Conservation (phyloP, 2,113 vertebrate species). For the Vulpes lagopus region DNA sequence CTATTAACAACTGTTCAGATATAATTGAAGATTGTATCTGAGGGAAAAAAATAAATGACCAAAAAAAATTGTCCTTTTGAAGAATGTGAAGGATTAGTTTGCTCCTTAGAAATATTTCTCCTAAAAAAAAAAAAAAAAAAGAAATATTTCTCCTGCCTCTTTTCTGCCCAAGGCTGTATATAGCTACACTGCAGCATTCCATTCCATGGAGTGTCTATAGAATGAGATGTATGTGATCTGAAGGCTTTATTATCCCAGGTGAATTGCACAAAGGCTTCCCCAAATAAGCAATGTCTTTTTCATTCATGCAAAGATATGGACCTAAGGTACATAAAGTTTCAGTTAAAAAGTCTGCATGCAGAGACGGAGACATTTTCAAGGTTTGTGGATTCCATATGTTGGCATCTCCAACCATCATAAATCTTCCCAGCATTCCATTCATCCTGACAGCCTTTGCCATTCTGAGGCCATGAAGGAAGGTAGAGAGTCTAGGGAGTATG, state of each 20-base stretch:
- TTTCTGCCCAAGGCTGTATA: neutral
- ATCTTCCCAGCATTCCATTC: neutral
- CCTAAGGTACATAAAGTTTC: neutral
- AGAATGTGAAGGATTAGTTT: neutral
- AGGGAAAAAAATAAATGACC: slow-evolving; percentile 7
- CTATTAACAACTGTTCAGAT: slow-evolving; percentile 51
- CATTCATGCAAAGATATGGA: neutral
- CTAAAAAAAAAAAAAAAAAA: no score
- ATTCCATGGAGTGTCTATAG: neutral
- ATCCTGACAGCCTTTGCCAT: neutral
- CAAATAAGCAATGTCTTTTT: slow-evolving; percentile 30
- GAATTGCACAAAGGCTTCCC: neutral
- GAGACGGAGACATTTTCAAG: slow-evolving; percentile 26
- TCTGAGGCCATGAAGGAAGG: neutral
- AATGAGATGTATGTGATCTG: neutral
- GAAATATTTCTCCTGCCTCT: slow-evolving; percentile 4
- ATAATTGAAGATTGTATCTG: slow-evolving; percentile 51
- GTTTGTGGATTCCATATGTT: neutral
- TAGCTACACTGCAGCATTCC: neutral
- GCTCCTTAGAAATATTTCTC: slow-evolving; percentile 17
- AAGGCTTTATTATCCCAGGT: neutral
- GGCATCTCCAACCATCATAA: neutral
- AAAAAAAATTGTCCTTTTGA: slow-evolving; percentile 21
- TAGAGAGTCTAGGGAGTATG: neutral
- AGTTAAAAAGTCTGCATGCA: neutral